Evolutionary conservation across 2,797 vertebrate species (phyloP).

Genomic region (Ptychadena robeensis): DNA sequence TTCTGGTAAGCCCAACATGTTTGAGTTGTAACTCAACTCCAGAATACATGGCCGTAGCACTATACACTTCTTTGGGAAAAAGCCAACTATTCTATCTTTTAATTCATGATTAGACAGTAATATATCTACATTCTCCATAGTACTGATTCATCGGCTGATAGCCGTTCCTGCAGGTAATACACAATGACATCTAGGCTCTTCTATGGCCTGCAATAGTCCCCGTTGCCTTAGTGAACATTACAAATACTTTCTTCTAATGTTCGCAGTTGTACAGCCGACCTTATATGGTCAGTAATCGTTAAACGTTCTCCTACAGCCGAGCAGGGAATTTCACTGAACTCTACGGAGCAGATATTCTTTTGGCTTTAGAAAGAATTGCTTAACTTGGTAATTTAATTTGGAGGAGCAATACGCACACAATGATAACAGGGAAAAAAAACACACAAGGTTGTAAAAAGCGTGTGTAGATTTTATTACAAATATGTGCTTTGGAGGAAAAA

Average conservation of each 20-base stretch:
- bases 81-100: too few species aligned
- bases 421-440: conserved; percentile 36
- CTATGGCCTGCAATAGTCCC: conserved; percentile 26
- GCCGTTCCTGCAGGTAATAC: conserved; percentile 10
- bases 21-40: too few species aligned
- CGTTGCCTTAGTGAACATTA: conserved; percentile 54
- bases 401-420: conserved; percentile 17
- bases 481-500: neutral
- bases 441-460: conserved; percentile 24
- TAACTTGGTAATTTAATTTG: conserved; percentile 55
- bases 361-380: conserved; percentile 49
- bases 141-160: neutral
- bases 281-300: conserved; percentile 56
- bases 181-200: conserved; percentile 10
- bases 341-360: conserved; percentile 45
- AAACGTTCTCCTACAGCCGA: conserved; percentile 25
- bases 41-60: too few species aligned
- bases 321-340: conserved; percentile 53
- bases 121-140: neutral
- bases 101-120: too few species aligned
- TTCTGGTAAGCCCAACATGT: too few species aligned
- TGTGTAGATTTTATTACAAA: conserved; percentile 3
- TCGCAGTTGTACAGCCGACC: conserved; percentile 53
- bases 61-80: too few species aligned
- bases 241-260: conserved; percentile 53